Evolutionary conservation across 2,888 invertebrate species (phyloP).

Genomic region (Eurytoma californica): DNA sequence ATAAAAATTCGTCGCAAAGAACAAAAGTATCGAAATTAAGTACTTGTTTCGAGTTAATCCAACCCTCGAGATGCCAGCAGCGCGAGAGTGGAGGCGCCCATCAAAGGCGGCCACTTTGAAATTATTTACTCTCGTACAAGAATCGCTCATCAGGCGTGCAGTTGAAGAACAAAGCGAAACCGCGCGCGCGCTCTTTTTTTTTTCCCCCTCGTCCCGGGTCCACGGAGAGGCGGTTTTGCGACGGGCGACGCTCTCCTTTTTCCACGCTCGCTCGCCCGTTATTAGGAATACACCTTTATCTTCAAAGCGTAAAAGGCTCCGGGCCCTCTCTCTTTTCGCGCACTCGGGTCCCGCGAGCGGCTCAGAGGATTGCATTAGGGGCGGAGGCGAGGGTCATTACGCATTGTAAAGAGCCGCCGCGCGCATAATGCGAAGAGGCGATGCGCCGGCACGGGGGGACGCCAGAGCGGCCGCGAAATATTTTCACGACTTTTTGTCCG

Average conservation of each 20-base stretch:
- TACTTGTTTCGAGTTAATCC: too few species aligned
- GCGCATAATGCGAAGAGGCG: not conserved
- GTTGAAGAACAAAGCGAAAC: too few species aligned
- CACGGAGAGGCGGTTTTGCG: too few species aligned
- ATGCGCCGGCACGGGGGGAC: constrained; percentile 2
- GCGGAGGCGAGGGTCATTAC: constrained; percentile 15
- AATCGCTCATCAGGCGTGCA: too few species aligned
- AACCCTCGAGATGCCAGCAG: too few species aligned
- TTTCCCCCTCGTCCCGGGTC: too few species aligned
- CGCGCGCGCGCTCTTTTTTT: too few species aligned
- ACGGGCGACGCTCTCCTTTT: not conserved
- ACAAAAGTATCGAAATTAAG: too few species aligned
- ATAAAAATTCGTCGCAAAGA: too few species aligned
- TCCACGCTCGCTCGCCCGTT: not conserved
- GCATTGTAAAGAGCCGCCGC: constrained; percentile 16
- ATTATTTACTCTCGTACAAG: too few species aligned
- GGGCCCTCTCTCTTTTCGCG: constrained; percentile 15
- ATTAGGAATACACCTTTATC: not conserved
- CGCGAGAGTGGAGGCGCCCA: too few species aligned
- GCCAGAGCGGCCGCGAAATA: not conserved
- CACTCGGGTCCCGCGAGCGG: not conserved
- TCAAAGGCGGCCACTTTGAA: too few species aligned
- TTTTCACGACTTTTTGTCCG: constrained; percentile 28
- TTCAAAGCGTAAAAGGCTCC: not conserved
- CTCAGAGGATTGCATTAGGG: constrained; percentile 19